These are phyloP conservation scores for Acanthiza pusilla DNA, from an alignment of 2,797 vertebrate species.

Conservation along the genomic window DNA sequence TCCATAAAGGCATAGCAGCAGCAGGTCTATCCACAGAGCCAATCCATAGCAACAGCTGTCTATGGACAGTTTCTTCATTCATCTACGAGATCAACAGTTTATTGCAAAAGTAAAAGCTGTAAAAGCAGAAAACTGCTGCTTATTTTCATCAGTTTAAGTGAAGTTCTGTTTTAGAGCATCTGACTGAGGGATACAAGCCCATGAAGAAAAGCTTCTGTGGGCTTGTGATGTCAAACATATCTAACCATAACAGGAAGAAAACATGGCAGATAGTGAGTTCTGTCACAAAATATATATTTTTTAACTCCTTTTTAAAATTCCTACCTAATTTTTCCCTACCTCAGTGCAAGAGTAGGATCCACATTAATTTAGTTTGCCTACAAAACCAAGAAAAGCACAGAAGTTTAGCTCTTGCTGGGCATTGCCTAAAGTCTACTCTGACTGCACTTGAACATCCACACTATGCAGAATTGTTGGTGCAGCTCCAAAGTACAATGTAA, in stretches of 20 bases:
- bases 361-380: not conserved
- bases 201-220: not conserved
- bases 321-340: not conserved
- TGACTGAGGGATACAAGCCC: not conserved
- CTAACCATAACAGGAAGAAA: not conserved
- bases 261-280: not conserved
- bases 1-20: not conserved
- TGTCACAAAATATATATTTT: not conserved
- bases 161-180: not conserved
- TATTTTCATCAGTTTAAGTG: not conserved
- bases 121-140: not conserved
- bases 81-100: not conserved
- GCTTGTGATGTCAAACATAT: not conserved
- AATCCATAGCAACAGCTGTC: not conserved
- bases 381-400: not conserved
- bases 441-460: not conserved
- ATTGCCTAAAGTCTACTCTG: not conserved
- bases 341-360: not conserved
- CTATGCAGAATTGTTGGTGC: constrained; percentile 2
- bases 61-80: not conserved
- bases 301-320: not conserved
- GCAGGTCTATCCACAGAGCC: not conserved
- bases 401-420: not conserved
- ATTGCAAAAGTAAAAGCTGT: not conserved
- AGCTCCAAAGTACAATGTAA: constrained; percentile 31